Percentiles rank a stretch among this genome's conserved stretches.
phyloP scores from a whole-genome alignment of 1,140 invertebrate genomes.

The Calephelis nemesis region DNA sequence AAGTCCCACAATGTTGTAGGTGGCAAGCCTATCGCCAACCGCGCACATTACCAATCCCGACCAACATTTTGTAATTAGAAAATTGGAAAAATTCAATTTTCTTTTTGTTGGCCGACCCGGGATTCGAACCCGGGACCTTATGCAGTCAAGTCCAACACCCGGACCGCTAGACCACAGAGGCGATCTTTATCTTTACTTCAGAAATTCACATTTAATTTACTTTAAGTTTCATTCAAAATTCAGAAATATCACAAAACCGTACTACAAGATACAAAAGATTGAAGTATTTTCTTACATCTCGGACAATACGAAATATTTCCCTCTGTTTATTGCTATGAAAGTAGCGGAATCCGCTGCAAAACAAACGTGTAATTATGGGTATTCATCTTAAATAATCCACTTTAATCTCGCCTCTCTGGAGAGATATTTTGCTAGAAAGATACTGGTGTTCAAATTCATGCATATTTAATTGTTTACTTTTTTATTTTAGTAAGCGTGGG shows the following conservation, averaged over 20 bases:
- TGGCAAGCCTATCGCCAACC: no score
- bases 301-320: constrained; percentile 6
- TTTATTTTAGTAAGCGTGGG: no score
- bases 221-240: not conserved
- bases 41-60: no score
- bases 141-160: no score
- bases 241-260: not conserved
- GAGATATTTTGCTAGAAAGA: constrained; percentile 10
- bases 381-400: constrained; percentile 15
- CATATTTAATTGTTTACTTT: not conserved
- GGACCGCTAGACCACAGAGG: no score
- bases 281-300: not conserved
- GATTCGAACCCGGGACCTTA: no score
- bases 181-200: no score
- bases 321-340: constrained; percentile 6
- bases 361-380: constrained; percentile 16
- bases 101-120: no score
- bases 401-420: constrained; percentile 5
- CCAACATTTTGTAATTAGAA: no score
- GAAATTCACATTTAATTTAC: no score
- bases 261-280: not conserved
- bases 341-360: constrained; percentile 3
- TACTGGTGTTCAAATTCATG: not conserved
- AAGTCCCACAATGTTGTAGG: no score
- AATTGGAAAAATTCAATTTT: no score